Percentiles rank a stretch among this genome's conserved stretches.
phyloP scores from a whole-genome alignment of 2,113 vertebrate species.

The Todiramphus saurophagus region DNA sequence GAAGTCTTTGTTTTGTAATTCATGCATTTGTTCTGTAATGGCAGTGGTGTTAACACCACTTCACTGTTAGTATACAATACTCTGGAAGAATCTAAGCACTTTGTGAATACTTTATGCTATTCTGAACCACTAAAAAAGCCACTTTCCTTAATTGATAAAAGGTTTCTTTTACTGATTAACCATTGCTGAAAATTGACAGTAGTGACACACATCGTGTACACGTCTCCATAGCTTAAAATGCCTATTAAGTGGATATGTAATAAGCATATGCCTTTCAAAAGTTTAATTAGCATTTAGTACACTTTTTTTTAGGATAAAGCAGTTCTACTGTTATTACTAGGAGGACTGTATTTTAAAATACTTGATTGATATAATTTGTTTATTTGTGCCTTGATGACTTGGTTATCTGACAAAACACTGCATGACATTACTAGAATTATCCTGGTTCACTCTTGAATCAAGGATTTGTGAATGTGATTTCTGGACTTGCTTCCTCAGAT shows the following conservation, averaged over 20 bases:
- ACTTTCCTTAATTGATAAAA: background rate
- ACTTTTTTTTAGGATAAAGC: background rate
- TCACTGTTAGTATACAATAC: background rate
- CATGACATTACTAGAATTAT: background rate
- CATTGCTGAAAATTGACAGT: background rate
- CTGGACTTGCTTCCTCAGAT: background rate
- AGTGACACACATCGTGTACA: background rate
- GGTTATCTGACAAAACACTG: background rate
- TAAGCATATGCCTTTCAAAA: background rate
- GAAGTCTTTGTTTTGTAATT: background rate
- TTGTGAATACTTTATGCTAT: background rate
- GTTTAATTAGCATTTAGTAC: background rate
- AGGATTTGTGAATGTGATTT: background rate
- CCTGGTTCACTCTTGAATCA: background rate
- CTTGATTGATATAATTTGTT: accelerated
- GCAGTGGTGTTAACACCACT: background rate
- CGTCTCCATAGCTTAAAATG: background rate
- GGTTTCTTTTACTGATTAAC: background rate
- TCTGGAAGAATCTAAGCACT: background rate
- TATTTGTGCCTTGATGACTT: background rate
- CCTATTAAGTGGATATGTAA: background rate
- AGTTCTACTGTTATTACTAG: background rate
- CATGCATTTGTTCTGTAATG: background rate
- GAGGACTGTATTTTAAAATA: background rate
- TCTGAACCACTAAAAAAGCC: background rate